Percentiles rank a stretch among this genome's conserved stretches.
Conservation (phyloP, 2,113 vertebrate species). For the Calypte anna region DNA sequence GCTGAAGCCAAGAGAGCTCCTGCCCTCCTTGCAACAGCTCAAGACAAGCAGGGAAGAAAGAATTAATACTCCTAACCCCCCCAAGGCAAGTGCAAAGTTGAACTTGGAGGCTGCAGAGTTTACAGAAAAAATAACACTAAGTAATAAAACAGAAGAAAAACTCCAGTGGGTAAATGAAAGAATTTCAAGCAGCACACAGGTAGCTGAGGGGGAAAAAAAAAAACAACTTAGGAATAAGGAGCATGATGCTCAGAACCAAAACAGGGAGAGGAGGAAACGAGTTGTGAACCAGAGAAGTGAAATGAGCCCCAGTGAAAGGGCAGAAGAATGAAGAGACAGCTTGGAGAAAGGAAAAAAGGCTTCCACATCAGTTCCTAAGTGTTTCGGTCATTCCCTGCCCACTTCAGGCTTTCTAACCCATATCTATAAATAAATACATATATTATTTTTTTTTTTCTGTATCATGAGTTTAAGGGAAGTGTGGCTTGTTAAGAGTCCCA, state of each 20-base stretch:
- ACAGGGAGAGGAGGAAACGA: neutral
- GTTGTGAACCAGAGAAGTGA: rapidly evolving
- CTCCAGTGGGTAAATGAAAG: neutral
- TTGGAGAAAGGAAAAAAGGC: neutral
- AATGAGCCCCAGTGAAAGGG: neutral
- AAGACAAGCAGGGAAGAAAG: neutral
- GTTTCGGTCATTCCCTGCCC: neutral
- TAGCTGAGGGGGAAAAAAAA: rapidly evolving
- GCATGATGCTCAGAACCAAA: neutral
- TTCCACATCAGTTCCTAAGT: neutral
- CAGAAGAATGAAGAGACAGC: neutral
- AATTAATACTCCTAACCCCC: neutral
- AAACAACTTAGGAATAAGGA: neutral
- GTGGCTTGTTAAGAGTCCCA: rapidly evolving
- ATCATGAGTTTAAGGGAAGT: neutral
- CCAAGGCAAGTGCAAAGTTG: neutral
- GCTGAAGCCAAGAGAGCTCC: neutral
- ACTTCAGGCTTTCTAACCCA: neutral
- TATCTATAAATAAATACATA: too few relatives aligned
- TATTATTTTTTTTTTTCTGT: neutral
- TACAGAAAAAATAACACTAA: neutral
- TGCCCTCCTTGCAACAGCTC: neutral
- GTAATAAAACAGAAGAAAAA: neutral
- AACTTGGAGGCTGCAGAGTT: neutral
- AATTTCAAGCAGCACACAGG: neutral